phyloP scores from a whole-genome alignment of 1,140 invertebrate genomes.

The Ladona fulva region DNA sequence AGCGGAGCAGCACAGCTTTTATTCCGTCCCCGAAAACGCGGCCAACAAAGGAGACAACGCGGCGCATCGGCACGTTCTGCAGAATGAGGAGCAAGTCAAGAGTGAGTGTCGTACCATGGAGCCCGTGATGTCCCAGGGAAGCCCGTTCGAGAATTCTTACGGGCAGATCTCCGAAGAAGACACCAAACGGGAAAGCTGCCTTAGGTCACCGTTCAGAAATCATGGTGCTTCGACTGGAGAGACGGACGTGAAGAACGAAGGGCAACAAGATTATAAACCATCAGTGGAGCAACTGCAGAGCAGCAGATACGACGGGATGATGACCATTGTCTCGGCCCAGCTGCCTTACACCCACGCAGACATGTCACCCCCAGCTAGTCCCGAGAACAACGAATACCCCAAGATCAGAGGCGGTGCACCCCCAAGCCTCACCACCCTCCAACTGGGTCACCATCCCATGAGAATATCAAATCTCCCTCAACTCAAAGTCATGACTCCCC shows the following conservation, averaged over 20 bases:
- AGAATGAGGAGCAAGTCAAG: neutral
- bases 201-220: neutral
- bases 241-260: neutral
- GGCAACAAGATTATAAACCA: neutral
- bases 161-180: neutral
- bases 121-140: neutral
- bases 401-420: slow-evolving; percentile 9
- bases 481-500: slow-evolving; percentile 39
- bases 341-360: slow-evolving; percentile 35
- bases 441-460: slow-evolving; percentile 4
- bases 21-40: slow-evolving; percentile 15
- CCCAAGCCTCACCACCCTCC: slow-evolving; percentile 12
- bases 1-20: slow-evolving; percentile 35
- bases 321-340: slow-evolving; percentile 22
- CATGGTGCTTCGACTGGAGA: neutral
- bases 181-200: neutral
- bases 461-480: slow-evolving; percentile 18
- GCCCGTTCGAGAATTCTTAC: neutral
- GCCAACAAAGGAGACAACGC: neutral
- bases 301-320: slow-evolving; percentile 20
- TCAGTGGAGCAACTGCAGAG: neutral
- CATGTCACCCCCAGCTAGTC: slow-evolving; percentile 44
- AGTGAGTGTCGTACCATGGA: neutral
- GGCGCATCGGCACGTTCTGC: neutral
- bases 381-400: slow-evolving; percentile 32